These are phyloP conservation scores for Geococcyx californianus DNA, from an alignment of 2,113 vertebrate genomes.

Conservation along the genomic window DNA sequence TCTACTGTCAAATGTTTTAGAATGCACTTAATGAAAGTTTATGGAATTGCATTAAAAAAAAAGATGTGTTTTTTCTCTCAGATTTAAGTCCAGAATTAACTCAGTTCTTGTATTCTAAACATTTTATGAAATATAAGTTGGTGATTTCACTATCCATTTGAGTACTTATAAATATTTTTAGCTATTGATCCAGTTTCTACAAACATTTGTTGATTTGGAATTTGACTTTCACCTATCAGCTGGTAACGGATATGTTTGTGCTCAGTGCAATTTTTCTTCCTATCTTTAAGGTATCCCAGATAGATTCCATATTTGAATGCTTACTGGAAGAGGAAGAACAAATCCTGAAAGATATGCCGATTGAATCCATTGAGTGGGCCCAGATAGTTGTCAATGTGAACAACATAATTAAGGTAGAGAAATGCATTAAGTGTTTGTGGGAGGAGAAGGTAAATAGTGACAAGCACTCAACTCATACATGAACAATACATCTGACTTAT, in stretches of 20 bases:
- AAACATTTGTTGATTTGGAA: not conserved
- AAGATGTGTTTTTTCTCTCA: not conserved
- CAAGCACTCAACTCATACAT: not conserved
- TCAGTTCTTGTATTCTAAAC: not conserved
- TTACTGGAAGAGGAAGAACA: slow-evolving; percentile 91
- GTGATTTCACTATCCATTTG: not conserved
- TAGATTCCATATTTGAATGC: slow-evolving; percentile 90
- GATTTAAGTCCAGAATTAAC: not conserved
- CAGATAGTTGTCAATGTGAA: slow-evolving; percentile 87
- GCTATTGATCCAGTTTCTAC: not conserved
- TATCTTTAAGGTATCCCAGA: slow-evolving; percentile 87
- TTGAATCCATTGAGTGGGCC: slow-evolving; percentile 87
- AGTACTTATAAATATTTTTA: not conserved
- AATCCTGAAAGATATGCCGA: slow-evolving; percentile 78
- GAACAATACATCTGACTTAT: not conserved
- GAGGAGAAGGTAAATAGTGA: not conserved
- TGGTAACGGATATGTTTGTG: not conserved
- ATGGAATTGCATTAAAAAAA: not conserved
- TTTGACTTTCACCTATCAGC: not conserved
- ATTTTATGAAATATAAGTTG: not conserved
- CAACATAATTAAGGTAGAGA: slow-evolving; percentile 87
- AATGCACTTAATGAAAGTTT: not conserved
- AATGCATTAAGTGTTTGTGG: not conserved
- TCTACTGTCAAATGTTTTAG: not conserved
- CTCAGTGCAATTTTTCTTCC: not conserved